Evolutionary conservation across 2,113 vertebrate species (phyloP).

Genomic region (Brachyhypopomus gauderio): DNA sequence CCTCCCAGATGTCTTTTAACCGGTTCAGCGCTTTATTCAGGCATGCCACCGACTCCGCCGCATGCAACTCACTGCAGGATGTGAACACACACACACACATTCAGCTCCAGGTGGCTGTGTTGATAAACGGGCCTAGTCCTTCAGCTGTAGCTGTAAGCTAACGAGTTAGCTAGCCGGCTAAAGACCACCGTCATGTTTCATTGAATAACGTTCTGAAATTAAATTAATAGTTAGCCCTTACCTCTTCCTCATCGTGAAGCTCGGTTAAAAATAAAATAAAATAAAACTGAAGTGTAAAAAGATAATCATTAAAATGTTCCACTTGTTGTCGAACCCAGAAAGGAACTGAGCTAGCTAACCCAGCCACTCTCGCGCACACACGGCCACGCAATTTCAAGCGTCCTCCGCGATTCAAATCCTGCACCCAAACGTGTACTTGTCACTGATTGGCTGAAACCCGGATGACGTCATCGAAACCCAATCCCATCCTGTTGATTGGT

Average conservation of each 20-base stretch:
- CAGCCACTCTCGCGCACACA: neutral
- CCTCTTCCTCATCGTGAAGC: slow-evolving; percentile 51
- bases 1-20: slow-evolving; percentile 89
- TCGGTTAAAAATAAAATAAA: neutral
- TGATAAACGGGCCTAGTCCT: too few relatives aligned
- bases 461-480: neutral
- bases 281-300: neutral
- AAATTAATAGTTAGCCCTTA: neutral
- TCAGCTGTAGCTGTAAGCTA: too few relatives aligned
- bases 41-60: slow-evolving; percentile 83
- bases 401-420: slow-evolving; percentile 46
- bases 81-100: slow-evolving; percentile 5
- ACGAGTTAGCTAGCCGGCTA: too few relatives aligned
- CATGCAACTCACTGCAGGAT: slow-evolving; percentile 81
- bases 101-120: too few relatives aligned
- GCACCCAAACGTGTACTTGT: neutral
- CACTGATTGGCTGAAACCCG: slow-evolving; percentile 34
- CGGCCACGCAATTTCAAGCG: neutral
- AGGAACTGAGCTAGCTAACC: neutral
- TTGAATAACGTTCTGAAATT: neutral
- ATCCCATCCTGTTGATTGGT: slow-evolving; percentile 39
- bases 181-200: too few relatives aligned
- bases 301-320: neutral
- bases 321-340: neutral
- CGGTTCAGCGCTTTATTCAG: slow-evolving; percentile 80